Percentiles rank a stretch among this genome's conserved stretches.
These are phyloP conservation scores for Pseudeuparius sepicola DNA, from an alignment of 2,888 invertebrate genomes.

Conservation along the genomic window DNA sequence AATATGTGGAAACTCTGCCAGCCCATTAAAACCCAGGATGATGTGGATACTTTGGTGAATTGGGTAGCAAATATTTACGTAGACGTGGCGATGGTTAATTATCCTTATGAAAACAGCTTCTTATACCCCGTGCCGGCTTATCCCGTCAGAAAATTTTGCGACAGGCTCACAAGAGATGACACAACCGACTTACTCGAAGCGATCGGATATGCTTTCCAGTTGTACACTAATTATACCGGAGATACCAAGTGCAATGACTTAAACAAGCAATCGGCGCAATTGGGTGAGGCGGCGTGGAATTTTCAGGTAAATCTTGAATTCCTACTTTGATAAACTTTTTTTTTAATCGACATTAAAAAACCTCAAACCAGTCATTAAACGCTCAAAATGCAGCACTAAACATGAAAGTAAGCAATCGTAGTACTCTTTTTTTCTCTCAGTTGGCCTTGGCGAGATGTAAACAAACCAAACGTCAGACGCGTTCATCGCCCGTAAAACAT, in stretches of 20 bases:
- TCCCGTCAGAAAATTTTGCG: constrained; percentile 63
- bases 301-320: constrained; percentile 56
- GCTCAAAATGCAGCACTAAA: too few species aligned
- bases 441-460: too few species aligned
- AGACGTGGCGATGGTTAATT: constrained; percentile 89
- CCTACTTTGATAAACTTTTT: too few species aligned
- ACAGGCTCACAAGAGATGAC: constrained; percentile 36
- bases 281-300: constrained; percentile 68
- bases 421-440: too few species aligned
- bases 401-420: too few species aligned
- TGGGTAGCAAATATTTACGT: constrained; percentile 66
- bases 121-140: constrained; percentile 72
- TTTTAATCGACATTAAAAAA: too few species aligned
- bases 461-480: too few species aligned
- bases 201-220: constrained; percentile 57
- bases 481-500: too few species aligned
- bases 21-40: constrained; percentile 48
- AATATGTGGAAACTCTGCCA: constrained; percentile 68
- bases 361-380: too few species aligned
- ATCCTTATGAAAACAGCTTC: constrained; percentile 83
- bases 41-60: constrained; percentile 49
- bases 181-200: constrained; percentile 44
- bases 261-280: constrained; percentile 46
- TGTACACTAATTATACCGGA: constrained; percentile 78
- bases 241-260: constrained; percentile 54